Base-by-base conservation (phyloP, 1,140 invertebrate genomes). In the Cydia fagiglandana region DNA sequence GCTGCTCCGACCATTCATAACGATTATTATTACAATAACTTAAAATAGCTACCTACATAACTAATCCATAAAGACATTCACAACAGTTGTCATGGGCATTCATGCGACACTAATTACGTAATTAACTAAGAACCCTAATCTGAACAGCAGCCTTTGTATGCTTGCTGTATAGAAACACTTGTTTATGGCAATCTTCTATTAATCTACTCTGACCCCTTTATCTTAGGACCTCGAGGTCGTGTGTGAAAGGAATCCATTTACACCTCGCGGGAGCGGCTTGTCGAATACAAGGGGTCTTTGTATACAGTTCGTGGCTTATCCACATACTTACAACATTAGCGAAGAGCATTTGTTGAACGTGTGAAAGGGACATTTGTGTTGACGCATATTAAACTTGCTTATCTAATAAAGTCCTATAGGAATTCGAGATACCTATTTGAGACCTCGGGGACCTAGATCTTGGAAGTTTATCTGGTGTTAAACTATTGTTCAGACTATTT, bases 121-220 rank as follows among this genome's bases (percentile, higher is more conserved):
- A 70, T 41, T 70, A 70, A 17, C 66, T 70, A 70, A 38, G 13
- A 70, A 70, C 66, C 66, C 66, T 70, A 34, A 38, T 70, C n/a
- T 41, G 66, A 70, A 70, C 34, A 70, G 66, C n/a, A n/a, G 66
- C 7, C 15, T 70, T 70, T 41, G 34, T 70, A 64, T 12, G 64
- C 66, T 17, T 45, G 38, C 66, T 45, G 66, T 17, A 38, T 30
- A 41, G 66, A 38, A 70, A 38, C 28, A 68, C 64, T 70, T 38
- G 34, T 17, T 45, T 70, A 70, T 70, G 66, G 66, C 66, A 70
- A 70, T 70, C 66, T 17, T 70, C n/a, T 70, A 38, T 30, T 68
- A 68, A 70, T 30, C 66, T 70, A 70, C 66, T 24, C 20, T 45
- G n/a, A 38, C 66, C 66, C 66, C 66, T 70, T 34, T 68, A 68